These are phyloP conservation scores for Trichomalopsis sarcophagae DNA, from an alignment of 1,140 invertebrate species.

Conservation along the genomic window DNA sequence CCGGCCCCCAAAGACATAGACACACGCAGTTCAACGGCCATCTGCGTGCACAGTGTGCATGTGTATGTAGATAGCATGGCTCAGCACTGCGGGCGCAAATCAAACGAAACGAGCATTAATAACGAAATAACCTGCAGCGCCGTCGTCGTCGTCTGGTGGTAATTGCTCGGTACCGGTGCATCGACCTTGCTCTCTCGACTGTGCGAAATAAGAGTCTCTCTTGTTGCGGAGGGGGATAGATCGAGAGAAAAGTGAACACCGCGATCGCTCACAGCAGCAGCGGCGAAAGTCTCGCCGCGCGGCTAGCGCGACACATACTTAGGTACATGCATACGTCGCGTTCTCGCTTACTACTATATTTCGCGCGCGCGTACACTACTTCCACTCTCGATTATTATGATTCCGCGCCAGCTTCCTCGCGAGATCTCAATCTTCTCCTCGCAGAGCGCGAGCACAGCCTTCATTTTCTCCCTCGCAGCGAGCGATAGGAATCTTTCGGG, in stretches of 20 bases:
- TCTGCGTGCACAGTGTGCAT: background rate
- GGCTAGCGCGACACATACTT: constrained; percentile 7
- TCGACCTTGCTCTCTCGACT: constrained; percentile 34
- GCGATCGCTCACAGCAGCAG: background rate
- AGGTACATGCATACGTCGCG: background rate
- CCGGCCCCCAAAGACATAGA: background rate
- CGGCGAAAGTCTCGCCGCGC: background rate
- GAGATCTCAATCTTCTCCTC: constrained; percentile 18
- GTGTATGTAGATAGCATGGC: too few species aligned
- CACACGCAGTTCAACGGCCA: background rate
- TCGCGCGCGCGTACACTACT: background rate
- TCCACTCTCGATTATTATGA: constrained; percentile 28
- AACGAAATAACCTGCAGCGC: background rate
- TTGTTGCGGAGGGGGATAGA: background rate
- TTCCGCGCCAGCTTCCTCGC: background rate
- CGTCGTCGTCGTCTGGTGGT: background rate
- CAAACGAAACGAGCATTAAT: background rate
- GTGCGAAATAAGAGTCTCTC: background rate
- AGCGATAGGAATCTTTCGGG: background rate
- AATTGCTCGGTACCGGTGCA: constrained; percentile 15
- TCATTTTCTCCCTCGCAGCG: background rate
- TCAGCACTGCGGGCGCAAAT: background rate
- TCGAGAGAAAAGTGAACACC: background rate
- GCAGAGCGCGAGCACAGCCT: too few species aligned
- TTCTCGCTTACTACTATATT: background rate